These are phyloP conservation scores for Lycopodina hypogea DNA, from an alignment of 37 sponge, comb jelly and placozoan species.

Conservation along the genomic window DNA sequence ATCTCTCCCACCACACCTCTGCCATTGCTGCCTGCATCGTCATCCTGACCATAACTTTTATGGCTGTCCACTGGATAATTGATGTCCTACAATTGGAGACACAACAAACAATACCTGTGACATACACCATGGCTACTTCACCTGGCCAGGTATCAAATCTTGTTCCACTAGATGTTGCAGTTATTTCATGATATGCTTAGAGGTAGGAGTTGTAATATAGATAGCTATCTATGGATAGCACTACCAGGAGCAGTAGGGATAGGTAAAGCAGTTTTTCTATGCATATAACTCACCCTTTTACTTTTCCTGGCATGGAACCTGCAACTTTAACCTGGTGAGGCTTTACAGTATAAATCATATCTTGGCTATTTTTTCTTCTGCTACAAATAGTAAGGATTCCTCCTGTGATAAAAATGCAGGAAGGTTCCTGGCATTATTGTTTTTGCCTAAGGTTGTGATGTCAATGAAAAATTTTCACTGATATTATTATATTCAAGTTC, in stretches of 20 bases:
- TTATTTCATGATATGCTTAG: neutral
- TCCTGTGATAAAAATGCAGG: no score
- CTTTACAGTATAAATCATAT: no score
- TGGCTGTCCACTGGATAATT: conserved; percentile 46
- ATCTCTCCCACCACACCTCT: neutral
- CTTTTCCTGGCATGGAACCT: neutral
- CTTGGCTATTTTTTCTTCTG: no score
- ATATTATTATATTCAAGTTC: neutral
- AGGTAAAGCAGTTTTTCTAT: conserved; percentile 61
- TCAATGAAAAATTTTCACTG: neutral
- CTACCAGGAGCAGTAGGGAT: conserved; percentile 55
- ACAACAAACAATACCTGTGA: conserved; percentile 30
- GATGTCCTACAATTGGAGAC: conserved; percentile 55
- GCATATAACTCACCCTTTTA: conserved; percentile 53
- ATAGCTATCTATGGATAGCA: conserved; percentile 33
- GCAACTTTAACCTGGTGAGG: no score
- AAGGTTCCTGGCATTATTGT: neutral
- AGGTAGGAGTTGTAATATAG: conserved; percentile 13
- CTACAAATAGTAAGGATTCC: no score
- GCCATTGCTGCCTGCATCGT: neutral
- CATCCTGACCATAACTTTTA: conserved; percentile 22
- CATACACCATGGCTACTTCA: conserved; percentile 41
- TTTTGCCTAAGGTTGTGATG: neutral
- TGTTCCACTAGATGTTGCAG: neutral
- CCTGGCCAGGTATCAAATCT: conserved; percentile 52